Conservation (phyloP, 2,797 vertebrate species). For the Rhinella marina region DNA sequence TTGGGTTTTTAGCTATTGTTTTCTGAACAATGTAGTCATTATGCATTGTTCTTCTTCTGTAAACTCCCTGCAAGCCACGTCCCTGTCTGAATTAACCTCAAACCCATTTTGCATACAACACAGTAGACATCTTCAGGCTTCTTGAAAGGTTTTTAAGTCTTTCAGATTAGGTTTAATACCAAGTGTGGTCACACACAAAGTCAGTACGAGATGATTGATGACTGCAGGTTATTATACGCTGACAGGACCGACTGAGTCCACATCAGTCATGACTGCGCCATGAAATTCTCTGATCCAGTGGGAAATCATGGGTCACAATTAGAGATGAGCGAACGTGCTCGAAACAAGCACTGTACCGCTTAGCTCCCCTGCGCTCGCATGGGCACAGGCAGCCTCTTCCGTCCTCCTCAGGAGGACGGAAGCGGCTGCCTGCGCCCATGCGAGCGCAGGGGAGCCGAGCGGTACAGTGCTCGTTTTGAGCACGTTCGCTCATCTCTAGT, state of each 20-base stretch:
- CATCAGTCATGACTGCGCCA: neutral
- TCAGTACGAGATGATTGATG: neutral
- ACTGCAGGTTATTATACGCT: neutral
- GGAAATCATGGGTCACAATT: neutral
- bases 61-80: neutral
- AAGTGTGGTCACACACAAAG: neutral
- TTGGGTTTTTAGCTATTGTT: neutral
- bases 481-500: too few species aligned
- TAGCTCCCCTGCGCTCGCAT: too few species aligned
- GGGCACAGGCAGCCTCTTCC: too few species aligned
- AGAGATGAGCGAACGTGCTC: too few species aligned
- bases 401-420: too few species aligned
- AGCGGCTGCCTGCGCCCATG: too few species aligned
- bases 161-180: neutral
- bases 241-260: neutral
- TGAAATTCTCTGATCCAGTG: neutral
- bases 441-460: too few species aligned
- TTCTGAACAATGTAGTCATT: conserved; percentile 4
- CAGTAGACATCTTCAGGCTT: conserved; percentile 12
- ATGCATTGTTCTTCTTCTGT: neutral
- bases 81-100: conserved; percentile 4
- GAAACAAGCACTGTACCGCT: too few species aligned
- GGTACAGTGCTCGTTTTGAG: too few species aligned
- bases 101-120: neutral
- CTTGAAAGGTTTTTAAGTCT: neutral